Conservation (phyloP, 2,797 vertebrate species). For the Leucoraja ocellata region DNA sequence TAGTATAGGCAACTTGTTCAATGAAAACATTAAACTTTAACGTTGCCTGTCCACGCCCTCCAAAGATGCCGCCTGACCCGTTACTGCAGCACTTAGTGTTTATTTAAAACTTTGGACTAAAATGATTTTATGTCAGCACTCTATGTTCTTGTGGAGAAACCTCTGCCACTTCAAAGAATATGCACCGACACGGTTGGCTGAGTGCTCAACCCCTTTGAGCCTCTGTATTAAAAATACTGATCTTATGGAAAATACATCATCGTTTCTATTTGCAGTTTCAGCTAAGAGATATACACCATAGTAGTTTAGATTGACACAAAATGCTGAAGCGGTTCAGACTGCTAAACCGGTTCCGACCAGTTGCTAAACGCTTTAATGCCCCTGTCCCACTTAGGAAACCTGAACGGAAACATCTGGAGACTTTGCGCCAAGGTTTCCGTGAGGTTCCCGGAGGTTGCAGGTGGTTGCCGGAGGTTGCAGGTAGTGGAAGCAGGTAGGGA, state of each 20-base stretch:
- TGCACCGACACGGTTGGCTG: neutral
- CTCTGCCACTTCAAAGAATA: neutral
- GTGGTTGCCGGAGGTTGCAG: too few relatives aligned
- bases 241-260: neutral
- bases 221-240: neutral
- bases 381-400: too few relatives aligned
- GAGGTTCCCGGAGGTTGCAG: too few relatives aligned
- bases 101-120: neutral
- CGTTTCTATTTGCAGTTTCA: neutral
- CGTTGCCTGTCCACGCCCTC: too few relatives aligned
- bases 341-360: too few relatives aligned
- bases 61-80: too few relatives aligned
- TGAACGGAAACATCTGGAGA: too few relatives aligned
- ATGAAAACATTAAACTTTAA: neutral
- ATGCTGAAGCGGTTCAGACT: too few relatives aligned
- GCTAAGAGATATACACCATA: neutral
- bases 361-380: too few relatives aligned
- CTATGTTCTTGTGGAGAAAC: neutral
- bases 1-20: neutral
- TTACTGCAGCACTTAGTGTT: too few relatives aligned
- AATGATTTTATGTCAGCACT: neutral
- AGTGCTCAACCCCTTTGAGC: neutral
- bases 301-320: neutral
- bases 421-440: too few relatives aligned
- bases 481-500: too few relatives aligned